Base-by-base conservation (phyloP, 1,140 invertebrate species). In the Nebria ingens region DNA sequence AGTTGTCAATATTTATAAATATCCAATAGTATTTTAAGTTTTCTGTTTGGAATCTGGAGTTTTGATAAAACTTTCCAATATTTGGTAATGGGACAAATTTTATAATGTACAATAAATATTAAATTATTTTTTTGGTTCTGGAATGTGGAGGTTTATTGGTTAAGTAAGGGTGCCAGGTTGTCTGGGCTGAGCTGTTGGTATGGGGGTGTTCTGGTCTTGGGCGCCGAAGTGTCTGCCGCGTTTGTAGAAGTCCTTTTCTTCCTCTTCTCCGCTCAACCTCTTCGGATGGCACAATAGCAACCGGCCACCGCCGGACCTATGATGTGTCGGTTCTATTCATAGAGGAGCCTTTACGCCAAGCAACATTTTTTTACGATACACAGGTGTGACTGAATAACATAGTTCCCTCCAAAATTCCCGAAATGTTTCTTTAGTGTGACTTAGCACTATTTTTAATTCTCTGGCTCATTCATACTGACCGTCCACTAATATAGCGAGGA, bases 361-460 rank as follows among this genome's bases (percentile, higher is more conserved):
- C 15, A 45, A 45, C 40, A 17, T 17, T 45, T 45, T 29, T 45
- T 45, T 45, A 45, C 40, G 40, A 45, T n/a, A n/a, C 15, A 45
- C 40, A 45, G 40, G 40, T 45, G 40, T 17, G 40, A 45, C 40
- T 17, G 40, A 12, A 17, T 45, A 45, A 11, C 40, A 45, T 9
- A 45, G 9, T 45, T 45, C 40, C 40, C 40, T 45, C 40, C 40
- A 45, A 45, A 29, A 45, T 45, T 45, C 40, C 17, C 40, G 9
- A 45, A 45, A 45, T 45, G 40, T 45, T 45, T 45, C 17, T 11
- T 4, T 45, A 45, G n/a, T n/a, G n/a, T 45, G 40, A 45, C 40
- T 45, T 17, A 17, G 40, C 40, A 45, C 9, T 45, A 45, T 45
- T 45, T 45, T 17, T 45, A n/a, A n/a, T n/a, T n/a, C n/a, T n/a